Percentiles rank a stretch among this genome's conserved stretches.
These are phyloP conservation scores for Babylonia areolata DNA, from an alignment of 1,140 invertebrate species.

Conservation along the genomic window DNA sequence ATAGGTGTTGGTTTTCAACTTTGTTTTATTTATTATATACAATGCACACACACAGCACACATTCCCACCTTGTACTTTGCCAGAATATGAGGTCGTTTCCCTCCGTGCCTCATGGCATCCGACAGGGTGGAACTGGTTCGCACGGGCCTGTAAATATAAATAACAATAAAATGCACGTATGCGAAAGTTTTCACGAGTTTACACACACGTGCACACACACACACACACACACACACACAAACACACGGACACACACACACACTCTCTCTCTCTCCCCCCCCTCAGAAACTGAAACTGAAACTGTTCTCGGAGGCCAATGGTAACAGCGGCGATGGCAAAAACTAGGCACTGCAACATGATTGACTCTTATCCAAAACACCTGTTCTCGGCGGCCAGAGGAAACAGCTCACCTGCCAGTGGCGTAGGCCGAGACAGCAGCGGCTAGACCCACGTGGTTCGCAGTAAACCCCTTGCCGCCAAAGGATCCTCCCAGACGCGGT, in stretches of 20 bases:
- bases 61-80: constrained; percentile 85
- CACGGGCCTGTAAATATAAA: constrained; percentile 82
- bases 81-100: constrained; percentile 89
- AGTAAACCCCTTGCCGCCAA: constrained; percentile 71
- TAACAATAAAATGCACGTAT: too few species aligned
- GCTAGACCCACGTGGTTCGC: constrained; percentile 59
- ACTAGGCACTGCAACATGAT: too few species aligned
- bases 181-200: too few species aligned
- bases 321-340: too few species aligned
- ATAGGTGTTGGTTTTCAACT: too few species aligned
- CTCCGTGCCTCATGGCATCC: constrained; percentile 92
- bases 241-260: neutral
- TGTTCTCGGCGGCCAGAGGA: too few species aligned
- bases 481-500: constrained; percentile 73
- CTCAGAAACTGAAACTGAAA: too few species aligned
- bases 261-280: too few species aligned
- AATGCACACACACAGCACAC: neutral
- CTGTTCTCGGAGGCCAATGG: too few species aligned
- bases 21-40: too few species aligned
- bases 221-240: neutral
- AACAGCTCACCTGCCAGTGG: constrained; percentile 44
- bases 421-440: constrained; percentile 68
- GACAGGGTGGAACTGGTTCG: constrained; percentile 91
- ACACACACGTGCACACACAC: neutral
- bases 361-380: too few species aligned